phyloP scores from a whole-genome alignment of 2,888 invertebrate species.

The Thymelicus lineola region DNA sequence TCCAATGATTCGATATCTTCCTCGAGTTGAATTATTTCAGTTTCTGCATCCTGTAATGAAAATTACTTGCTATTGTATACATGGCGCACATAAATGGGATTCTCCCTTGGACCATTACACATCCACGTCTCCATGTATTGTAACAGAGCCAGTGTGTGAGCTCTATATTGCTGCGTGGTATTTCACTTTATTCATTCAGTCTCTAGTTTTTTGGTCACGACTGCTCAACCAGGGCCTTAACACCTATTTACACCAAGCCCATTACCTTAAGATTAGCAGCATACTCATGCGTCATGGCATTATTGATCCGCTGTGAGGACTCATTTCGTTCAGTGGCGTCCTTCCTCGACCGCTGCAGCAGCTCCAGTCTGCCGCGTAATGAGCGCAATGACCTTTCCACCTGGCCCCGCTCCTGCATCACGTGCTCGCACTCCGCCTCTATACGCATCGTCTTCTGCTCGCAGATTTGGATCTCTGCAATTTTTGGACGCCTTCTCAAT shows the following conservation, averaged over 20 bases:
- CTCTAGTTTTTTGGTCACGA: too few species aligned
- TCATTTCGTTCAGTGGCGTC: conserved; percentile 84
- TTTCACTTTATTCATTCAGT: too few species aligned
- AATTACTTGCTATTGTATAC: not conserved
- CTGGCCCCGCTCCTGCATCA: conserved; percentile 81
- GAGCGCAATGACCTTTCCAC: conserved; percentile 86
- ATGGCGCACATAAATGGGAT: too few species aligned
- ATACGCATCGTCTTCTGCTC: conserved; percentile 90
- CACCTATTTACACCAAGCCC: not conserved
- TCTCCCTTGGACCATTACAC: not conserved
- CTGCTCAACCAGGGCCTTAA: too few species aligned
- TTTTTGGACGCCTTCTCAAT: not conserved
- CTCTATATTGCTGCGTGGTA: too few species aligned
- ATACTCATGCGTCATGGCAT: conserved; percentile 85
- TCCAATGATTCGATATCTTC: conserved; percentile 88
- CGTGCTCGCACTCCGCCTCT: conserved; percentile 86
- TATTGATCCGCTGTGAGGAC: conserved; percentile 82
- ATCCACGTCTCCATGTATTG: not conserved
- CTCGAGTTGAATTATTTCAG: conserved; percentile 87
- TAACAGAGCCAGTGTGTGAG: too few species aligned
- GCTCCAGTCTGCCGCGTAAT: conserved; percentile 85
- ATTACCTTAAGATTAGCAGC: conserved; percentile 80
- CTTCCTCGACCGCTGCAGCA: conserved; percentile 86
- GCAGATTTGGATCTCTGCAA: conserved; percentile 84
- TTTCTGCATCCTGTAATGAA: conserved; percentile 86